These are phyloP conservation scores for Eretmochelys imbricata DNA, from an alignment of 2,113 vertebrate genomes.

Conservation along the genomic window DNA sequence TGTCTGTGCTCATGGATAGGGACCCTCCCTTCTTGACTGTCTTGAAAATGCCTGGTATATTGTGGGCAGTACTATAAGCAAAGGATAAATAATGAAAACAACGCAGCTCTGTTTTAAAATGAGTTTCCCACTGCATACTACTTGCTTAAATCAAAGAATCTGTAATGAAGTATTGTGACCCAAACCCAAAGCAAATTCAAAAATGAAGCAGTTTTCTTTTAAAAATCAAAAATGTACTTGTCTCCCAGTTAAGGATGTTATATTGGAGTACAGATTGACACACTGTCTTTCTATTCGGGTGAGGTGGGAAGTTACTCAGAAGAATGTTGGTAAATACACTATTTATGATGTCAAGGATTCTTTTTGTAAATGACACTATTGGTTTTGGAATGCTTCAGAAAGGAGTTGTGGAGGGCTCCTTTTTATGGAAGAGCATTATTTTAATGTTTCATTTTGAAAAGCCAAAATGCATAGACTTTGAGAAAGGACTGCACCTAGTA, in stretches of 20 bases:
- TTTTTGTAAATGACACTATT: neutral
- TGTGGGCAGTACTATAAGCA: neutral
- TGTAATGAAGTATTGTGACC: neutral
- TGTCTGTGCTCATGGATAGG: neutral
- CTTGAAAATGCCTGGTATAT: neutral
- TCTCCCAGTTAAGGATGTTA: neutral
- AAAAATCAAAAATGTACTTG: neutral
- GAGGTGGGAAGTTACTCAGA: neutral
- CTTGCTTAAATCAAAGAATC: slow-evolving; percentile 22
- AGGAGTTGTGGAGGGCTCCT: neutral
- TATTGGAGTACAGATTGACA: neutral
- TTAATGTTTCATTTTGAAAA: neutral
- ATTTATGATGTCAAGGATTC: neutral
- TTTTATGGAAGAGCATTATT: neutral
- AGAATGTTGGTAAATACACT: neutral
- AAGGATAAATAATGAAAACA: neutral
- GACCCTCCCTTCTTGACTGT: neutral
- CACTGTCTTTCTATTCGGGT: neutral
- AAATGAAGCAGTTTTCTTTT: neutral
- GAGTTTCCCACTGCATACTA: neutral
- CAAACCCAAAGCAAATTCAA: neutral
- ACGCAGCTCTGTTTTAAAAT: neutral
- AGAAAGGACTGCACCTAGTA: neutral
- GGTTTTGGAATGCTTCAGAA: neutral
- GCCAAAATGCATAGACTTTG: neutral